Conservation (phyloP, 2,797 vertebrate genomes). For the Danio jaintianensis region DNA sequence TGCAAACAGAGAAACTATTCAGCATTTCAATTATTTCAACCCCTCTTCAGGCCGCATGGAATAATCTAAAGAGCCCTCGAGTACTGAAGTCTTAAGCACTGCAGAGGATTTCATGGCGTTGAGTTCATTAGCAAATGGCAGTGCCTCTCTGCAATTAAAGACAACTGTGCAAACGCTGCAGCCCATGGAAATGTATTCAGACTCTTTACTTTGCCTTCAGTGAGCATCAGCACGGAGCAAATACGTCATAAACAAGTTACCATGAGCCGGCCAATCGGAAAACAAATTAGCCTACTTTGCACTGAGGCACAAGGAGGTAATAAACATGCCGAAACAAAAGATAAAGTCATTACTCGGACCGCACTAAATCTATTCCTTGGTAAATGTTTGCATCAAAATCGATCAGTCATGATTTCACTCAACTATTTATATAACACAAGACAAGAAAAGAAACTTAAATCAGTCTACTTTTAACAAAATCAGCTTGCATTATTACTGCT, state of each 20-base stretch:
- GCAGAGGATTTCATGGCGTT: constrained; percentile 62
- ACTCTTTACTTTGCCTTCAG: constrained; percentile 53
- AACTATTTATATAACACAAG: not conserved
- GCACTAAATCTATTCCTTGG: not conserved
- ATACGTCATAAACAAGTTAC: constrained; percentile 40
- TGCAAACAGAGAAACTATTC: constrained; percentile 45
- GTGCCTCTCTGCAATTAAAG: constrained; percentile 73
- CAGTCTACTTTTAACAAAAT: not conserved
- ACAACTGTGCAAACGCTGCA: constrained; percentile 74
- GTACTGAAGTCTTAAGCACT: constrained; percentile 71
- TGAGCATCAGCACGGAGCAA: constrained; percentile 53
- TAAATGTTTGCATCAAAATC: not conserved
- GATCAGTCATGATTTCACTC: not conserved
- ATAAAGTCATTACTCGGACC: constrained; percentile 1
- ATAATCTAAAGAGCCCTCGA: constrained; percentile 75
- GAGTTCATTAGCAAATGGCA: constrained; percentile 79
- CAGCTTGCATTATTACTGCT: not conserved
- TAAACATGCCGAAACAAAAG: constrained; percentile 29
- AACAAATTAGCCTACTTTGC: constrained; percentile 36
- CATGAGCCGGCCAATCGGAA: constrained; percentile 20
- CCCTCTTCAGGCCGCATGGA: constrained; percentile 70
- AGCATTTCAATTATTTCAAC: constrained; percentile 77
- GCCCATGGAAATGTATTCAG: constrained; percentile 63
- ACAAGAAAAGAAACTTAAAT: not conserved
- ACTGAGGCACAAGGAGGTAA: constrained; percentile 12